phyloP scores from a whole-genome alignment of 2,113 vertebrate species.

The Rhegmatorhina hoffmannsi region DNA sequence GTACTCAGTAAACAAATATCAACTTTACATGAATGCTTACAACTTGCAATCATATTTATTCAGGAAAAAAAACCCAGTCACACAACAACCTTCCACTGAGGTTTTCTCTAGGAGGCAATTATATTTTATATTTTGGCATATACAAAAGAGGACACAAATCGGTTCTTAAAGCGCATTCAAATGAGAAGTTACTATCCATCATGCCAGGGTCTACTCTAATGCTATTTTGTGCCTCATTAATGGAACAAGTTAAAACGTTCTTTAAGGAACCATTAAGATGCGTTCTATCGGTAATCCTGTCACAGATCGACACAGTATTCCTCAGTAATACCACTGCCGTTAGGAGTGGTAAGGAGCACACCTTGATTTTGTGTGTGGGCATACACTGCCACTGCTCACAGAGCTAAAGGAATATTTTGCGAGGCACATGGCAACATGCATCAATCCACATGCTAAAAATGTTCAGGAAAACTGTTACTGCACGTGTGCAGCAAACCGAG shows the following conservation, averaged over 20 bases:
- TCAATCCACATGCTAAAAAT: conserved; percentile 35
- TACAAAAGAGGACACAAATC: background rate
- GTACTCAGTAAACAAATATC: background rate
- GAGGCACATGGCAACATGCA: conserved; percentile 41
- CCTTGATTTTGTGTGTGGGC: background rate
- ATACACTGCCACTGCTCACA: background rate
- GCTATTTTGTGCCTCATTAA: background rate
- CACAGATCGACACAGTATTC: background rate
- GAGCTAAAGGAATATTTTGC: conserved; percentile 14
- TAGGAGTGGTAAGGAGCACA: background rate
- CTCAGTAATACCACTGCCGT: background rate
- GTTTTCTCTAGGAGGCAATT: background rate
- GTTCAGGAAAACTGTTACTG: background rate
- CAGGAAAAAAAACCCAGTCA: background rate
- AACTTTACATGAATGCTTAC: background rate
- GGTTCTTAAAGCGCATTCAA: background rate
- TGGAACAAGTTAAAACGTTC: background rate
- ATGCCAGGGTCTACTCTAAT: background rate
- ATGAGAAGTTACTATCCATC: background rate
- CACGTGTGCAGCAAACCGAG: background rate
- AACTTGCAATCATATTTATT: background rate
- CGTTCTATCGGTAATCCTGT: background rate
- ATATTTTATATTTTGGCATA: background rate
- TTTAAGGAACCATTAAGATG: background rate
- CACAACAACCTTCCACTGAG: accelerated